Evolutionary conservation across 2,797 vertebrate genomes (phyloP), one percentile per base, ranked within the genome.

Genomic region (Gymnopithys bicolor): DNA sequence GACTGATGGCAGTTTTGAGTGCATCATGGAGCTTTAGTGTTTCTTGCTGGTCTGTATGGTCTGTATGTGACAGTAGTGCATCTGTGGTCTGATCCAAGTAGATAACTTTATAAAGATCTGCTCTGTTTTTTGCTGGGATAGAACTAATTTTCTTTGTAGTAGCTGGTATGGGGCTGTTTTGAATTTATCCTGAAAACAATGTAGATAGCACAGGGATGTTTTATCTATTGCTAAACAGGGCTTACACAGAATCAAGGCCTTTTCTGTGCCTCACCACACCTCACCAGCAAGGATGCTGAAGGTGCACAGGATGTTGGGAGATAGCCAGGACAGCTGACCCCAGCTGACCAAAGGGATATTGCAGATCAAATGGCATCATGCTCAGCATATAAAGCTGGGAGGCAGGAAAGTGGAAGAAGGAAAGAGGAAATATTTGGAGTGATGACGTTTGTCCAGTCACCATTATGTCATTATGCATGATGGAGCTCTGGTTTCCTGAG

Each of bases 381-480:
- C 11, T 58, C 28, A 70, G 5, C 21, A 27, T 13, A 11, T 25
- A 68, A 52, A 84, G 2, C 9, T 45, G 19, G 5, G 5, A 3
- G 1, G 1, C 1, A 13, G 17, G 5, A 45, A 19, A 56, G 37
- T 7, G 35, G 28, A 43, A 51, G 8, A 5, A n/a, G 16, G 28
- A 62, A 33, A 39, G 19, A 7, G n/a, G 19, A 4, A n/a, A 37
- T 2, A 1, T n/a, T 60, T 17, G 4, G 7, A 49, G 30, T 66
- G 2, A 37, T 0, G 3, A 3, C 0, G 1, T 51, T 91, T 87
- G 5, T 67, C 35, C 78, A 59, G n/a, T 30, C 25, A 25, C 13
- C 1, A 0, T 32, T 62, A 12, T 0, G 45, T 8, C 1, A 0
- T 33, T 58, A 10, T 0, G 0, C 3, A 0, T 41, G 48, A 32